A percentile compares a stretch with the other conserved stretches of the same genome.
These are phyloP conservation scores for Atrichornis clamosus DNA, from an alignment of 2,113 vertebrate species.

Conservation along the genomic window DNA sequence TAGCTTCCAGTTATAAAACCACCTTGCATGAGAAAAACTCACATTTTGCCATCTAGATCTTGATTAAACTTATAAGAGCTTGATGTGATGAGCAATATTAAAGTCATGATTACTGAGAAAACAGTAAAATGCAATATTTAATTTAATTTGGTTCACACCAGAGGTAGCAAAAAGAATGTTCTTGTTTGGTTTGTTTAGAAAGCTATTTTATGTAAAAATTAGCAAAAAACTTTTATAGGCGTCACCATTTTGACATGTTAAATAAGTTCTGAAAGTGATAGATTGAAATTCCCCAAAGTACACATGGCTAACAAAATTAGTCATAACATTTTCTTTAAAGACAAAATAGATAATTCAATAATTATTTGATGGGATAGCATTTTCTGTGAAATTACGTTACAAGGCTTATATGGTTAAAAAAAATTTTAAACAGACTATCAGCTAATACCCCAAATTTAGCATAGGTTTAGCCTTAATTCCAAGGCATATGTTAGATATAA, in stretches of 20 bases:
- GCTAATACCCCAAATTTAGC: not conserved
- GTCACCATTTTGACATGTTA: not conserved
- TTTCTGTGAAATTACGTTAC: not conserved
- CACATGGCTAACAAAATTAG: no score
- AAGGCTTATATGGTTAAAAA: not conserved
- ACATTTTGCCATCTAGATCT: not conserved
- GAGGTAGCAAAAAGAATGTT: rapidly evolving
- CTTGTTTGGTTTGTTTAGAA: not conserved
- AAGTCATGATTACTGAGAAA: not conserved
- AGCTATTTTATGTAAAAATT: not conserved
- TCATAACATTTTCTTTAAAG: not conserved
- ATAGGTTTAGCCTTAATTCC: not conserved
- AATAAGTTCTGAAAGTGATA: not conserved
- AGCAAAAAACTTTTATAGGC: not conserved
- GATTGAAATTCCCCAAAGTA: not conserved
- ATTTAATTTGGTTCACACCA: not conserved
- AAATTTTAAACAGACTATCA: not conserved
- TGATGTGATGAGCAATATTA: not conserved
- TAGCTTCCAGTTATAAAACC: not conserved
- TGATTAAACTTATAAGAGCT: not conserved
- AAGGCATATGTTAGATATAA: not conserved
- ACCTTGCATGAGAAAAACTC: not conserved
- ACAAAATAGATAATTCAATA: not conserved
- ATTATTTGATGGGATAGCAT: not conserved
- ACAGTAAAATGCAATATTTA: not conserved